These are phyloP conservation scores for Alouatta palliata DNA, from an alignment of 2,113 vertebrate species.

Conservation along the genomic window DNA sequence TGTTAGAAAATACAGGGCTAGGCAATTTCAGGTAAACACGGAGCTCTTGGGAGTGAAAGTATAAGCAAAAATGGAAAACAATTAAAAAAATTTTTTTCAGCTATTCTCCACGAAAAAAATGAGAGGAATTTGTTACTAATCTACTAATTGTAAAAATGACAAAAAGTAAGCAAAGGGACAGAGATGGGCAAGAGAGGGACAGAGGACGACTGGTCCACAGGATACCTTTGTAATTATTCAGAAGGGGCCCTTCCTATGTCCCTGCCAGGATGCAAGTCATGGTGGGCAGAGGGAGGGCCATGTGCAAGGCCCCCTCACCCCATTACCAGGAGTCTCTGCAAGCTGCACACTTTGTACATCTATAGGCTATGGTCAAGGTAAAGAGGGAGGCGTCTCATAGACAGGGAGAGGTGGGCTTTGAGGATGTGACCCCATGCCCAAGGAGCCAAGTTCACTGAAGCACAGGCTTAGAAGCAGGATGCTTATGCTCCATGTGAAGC, in stretches of 20 bases:
- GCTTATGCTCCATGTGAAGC: accelerated
- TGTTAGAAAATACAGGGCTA: not conserved
- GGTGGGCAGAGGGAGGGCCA: too few relatives aligned
- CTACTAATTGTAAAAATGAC: not conserved
- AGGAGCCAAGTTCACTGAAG: not conserved
- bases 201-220: not conserved
- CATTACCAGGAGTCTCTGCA: not conserved
- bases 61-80: not conserved
- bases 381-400: not conserved
- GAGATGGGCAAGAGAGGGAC: too few relatives aligned
- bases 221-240: too few relatives aligned
- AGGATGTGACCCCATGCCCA: not conserved
- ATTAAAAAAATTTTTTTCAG: not conserved
- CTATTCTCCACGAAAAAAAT: not conserved
- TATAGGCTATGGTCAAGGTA: accelerated
- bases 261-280: not conserved
- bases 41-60: not conserved
- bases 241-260: not conserved
- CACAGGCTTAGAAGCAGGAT: not conserved
- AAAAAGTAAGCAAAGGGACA: accelerated
- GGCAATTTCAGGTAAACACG: not conserved
- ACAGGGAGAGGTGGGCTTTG: not conserved
- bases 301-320: not conserved
- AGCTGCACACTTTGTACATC: not conserved
- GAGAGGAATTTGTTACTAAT: not conserved